Base-by-base conservation (phyloP, 2,888 invertebrate species). In the Celastrina argiolus region DNA sequence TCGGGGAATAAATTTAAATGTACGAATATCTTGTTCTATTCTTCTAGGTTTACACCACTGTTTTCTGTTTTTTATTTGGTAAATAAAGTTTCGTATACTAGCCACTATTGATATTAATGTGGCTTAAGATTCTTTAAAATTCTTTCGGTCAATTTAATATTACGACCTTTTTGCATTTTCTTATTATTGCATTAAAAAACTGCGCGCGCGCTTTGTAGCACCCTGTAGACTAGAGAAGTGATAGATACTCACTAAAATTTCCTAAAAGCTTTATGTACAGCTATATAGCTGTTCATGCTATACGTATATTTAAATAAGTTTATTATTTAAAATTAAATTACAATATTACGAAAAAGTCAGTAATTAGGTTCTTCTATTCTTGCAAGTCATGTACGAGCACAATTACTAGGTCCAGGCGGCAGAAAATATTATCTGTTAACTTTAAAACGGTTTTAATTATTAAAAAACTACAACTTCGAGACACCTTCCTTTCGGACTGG, bases 161-260 rank as follows among this genome's bases (percentile, higher is more conserved):
- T 22, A 45, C 45, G 8, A 45, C 3, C 22, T 51, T 51, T 26
- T 22, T 51, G 51, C 51, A 51, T 22, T 51, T 8, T 10, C 2
- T 7, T 12, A 12, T 18, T 51, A 22, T 5, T 8, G 7, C 45
- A 51, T 10, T 34, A 31, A 16, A 34, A 18, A 61, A 61, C 16
- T n/a, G 28, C 26, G 12, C 22, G 74, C 74, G 75, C 72, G 70
- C 67, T 71, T 74, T 58, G 70, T 74, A 88, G 88, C 88, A 88
- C 76, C 88, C 88, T 78, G 81, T 78, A 81, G 89, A 89, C 88
- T 88, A 89, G 87, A 88, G 78, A 74, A 79, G 76, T 74, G 51
- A 51, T 73, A 77, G 74, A 70, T 80, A 78, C 81, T 83, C 84
- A 80, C 80, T 84, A 84, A 80, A 79, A 80, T 80, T 83, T 78